Conservation (phyloP, 2,797 vertebrate species). For the Rhinogobio ventralis region DNA sequence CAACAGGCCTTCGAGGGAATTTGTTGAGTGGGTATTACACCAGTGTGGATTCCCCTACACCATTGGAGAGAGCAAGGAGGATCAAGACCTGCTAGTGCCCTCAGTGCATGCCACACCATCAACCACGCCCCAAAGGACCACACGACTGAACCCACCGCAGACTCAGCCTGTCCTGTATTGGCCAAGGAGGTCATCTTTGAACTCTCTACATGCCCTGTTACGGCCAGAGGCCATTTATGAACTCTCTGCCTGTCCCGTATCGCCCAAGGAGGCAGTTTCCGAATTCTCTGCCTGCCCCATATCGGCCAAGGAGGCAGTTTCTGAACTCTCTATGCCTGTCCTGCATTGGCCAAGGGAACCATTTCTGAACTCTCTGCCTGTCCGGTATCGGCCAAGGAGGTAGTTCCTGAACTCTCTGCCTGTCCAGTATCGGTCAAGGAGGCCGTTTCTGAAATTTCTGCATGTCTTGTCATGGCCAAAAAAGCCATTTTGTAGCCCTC, state of each 20-base stretch:
- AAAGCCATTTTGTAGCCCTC: not conserved
- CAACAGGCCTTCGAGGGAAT: not conserved
- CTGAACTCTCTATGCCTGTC: too few species aligned
- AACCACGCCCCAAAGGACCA: not conserved
- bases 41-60: not conserved
- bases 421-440: not conserved
- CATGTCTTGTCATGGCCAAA: not conserved
- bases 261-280: too few species aligned
- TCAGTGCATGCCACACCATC: not conserved
- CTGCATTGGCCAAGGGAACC: accelerated
- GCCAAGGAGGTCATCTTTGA: not conserved
- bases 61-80: not conserved
- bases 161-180: not conserved
- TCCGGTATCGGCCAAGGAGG: too few species aligned
- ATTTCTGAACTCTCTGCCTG: too few species aligned
- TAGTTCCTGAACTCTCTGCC: not conserved
- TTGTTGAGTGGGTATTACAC: not conserved
- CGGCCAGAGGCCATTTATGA: too few species aligned
- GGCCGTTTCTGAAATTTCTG: not conserved
- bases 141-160: not conserved
- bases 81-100: not conserved
- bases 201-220: not conserved
- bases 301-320: accelerated
- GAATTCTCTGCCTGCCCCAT: too few species aligned
- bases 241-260: too few species aligned